phyloP scores from a whole-genome alignment of 2,113 vertebrate species.

The Cisticola juncidis region DNA sequence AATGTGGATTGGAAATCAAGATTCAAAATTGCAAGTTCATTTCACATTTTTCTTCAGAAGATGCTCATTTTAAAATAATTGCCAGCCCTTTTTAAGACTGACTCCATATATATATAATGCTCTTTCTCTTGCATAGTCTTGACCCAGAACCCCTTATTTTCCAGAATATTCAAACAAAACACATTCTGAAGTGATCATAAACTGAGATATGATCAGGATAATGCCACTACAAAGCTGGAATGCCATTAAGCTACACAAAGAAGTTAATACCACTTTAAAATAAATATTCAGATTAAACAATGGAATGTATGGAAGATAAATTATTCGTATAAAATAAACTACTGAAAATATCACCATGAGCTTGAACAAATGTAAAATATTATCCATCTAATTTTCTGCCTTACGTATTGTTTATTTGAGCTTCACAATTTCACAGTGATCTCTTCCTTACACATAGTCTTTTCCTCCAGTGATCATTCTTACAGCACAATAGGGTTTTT shows the following conservation, averaged over 20 bases:
- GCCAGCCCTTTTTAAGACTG: neutral
- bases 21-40: neutral
- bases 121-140: neutral
- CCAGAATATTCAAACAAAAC: neutral
- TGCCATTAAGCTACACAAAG: neutral
- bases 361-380: neutral
- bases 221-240: neutral
- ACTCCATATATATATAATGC: neutral
- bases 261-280: neutral
- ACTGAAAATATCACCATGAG: neutral
- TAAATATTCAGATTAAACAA: neutral
- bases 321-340: neutral
- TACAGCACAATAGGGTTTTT: neutral
- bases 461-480: neutral
- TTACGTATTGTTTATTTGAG: neutral
- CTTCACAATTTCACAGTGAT: neutral
- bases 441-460: neutral
- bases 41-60: neutral
- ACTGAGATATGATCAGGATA: neutral
- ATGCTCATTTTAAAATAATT: neutral
- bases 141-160: neutral
- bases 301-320: neutral
- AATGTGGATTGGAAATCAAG: neutral
- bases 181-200: neutral
- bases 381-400: neutral